Percentiles rank a stretch among this genome's conserved stretches.
Evolutionary conservation across 2,888 invertebrate genomes (phyloP).

Genomic region (Sceliomorpha sp.): DNA sequence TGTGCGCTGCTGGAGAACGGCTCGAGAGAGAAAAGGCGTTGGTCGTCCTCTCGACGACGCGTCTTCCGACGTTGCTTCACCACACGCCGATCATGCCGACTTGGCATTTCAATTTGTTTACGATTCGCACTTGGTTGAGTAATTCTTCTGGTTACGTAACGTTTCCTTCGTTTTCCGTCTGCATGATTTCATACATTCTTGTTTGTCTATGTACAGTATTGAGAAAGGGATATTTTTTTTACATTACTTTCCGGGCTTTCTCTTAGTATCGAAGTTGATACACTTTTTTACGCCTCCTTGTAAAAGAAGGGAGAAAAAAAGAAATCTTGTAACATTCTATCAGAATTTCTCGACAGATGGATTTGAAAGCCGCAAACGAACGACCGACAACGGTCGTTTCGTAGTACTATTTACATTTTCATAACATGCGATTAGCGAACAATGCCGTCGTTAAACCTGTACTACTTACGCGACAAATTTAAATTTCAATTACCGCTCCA

Average conservation of each 20-base stretch:
- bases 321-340: conserved; percentile 23
- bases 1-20: conserved; percentile 24
- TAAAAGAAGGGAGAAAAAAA: conserved; percentile 19
- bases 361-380: conserved; percentile 37
- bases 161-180: too few species aligned
- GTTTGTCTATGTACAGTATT: too few species aligned
- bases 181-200: too few species aligned
- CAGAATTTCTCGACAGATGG: conserved; percentile 28
- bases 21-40: conserved; percentile 3
- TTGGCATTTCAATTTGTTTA: conserved; percentile 16
- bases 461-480: not conserved
- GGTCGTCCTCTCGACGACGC: conserved; percentile 33
- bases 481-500: conserved; percentile 35
- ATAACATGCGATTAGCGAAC: conserved; percentile 40
- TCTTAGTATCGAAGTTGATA: too few species aligned
- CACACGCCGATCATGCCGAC: not conserved
- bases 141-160: too few species aligned
- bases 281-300: too few species aligned
- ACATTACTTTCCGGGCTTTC: too few species aligned
- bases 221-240: not conserved
- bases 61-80: conserved; percentile 30
- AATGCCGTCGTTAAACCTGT: conserved; percentile 29
- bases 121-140: conserved; percentile 1
- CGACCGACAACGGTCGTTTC: conserved; percentile 10
- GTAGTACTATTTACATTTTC: conserved; percentile 37